Evolutionary conservation across 2,888 invertebrate genomes (phyloP), one percentile per base, ranked within the genome.

Genomic region (Pinctada fucata): DNA sequence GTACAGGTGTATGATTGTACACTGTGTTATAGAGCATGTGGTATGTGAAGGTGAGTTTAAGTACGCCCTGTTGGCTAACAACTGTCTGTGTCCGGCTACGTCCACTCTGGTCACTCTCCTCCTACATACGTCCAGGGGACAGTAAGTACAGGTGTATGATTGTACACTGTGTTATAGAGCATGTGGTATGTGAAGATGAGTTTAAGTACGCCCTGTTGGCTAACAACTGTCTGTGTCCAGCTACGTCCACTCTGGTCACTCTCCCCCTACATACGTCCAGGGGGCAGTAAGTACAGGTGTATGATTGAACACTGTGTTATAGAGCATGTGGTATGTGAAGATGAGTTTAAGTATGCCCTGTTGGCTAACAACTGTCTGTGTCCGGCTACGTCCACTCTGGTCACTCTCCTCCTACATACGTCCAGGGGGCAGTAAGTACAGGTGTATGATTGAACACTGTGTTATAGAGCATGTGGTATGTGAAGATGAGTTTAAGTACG

Each of bases 1-100:
- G 98, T 91, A 67, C 5, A 52, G 58, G 58, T 52, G 6, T 52
- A 52, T n/a, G n/a, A n/a, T n/a, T n/a, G n/a, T n/a, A n/a, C n/a
- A n/a, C 16, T 74, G 5, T 78, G n/a, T 85, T 88, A 16, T 85
- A 93, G 99, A 99, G 92, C 98, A 97, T 93, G 97, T 99, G 16
- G 99, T 99, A 58, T 99, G 99, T 93, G 99, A 99, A 93, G 99
- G 99, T 92, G 99, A 99, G 93, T 98, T 99, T 94, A 99, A 99
- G 93, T 99, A 99, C 93, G 99, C 99, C 47, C 94, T 99, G 79
- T 94, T 80, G 86, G 99, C 99, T 82, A 99, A 99, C 94, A 99
- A 99, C 93, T 99, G 99, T 93, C 97, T 99, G 82, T 98, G 98
- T 93, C 99, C 99, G 0, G 99, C 99, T 16, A 97, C 98, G 13